A percentile compares a stretch with the other conserved stretches of the same genome.
These are phyloP conservation scores for Epizoanthus illoricatus DNA, from an alignment of 92 coral and sea anemone species.

Conservation along the genomic window DNA sequence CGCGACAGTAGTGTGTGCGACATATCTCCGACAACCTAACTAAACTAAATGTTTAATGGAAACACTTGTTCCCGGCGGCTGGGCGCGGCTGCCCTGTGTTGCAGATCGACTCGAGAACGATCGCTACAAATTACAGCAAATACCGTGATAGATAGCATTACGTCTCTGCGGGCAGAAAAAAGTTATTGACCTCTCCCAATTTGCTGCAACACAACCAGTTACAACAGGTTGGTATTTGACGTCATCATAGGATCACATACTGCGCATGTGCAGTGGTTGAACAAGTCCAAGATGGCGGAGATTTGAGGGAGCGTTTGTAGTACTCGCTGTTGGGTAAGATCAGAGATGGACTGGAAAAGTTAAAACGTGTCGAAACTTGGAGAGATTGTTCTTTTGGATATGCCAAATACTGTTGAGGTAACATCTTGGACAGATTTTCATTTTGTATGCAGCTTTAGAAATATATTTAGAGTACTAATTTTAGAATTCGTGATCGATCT, in stretches of 20 bases:
- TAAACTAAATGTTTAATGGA: too few species aligned
- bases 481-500: too few species aligned
- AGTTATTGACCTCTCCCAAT: not conserved
- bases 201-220: not conserved
- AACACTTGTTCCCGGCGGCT: too few species aligned
- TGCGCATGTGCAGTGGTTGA: slow-evolving; percentile 30
- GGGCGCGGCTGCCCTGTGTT: too few species aligned
- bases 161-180: too few species aligned
- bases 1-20: too few species aligned
- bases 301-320: not conserved
- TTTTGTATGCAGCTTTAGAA: not conserved
- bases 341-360: not conserved
- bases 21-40: too few species aligned
- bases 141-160: too few species aligned
- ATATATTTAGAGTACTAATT: not conserved
- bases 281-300: slow-evolving; percentile 37
- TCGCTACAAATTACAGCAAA: too few species aligned
- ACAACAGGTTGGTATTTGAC: not conserved
- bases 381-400: not conserved
- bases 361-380: not conserved
- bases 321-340: not conserved
- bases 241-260: not conserved
- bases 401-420: slow-evolving; percentile 42
- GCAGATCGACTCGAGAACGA: too few species aligned
- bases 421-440: not conserved